Base-by-base conservation (phyloP, 2,888 invertebrate genomes). In the Tillus elongatus region DNA sequence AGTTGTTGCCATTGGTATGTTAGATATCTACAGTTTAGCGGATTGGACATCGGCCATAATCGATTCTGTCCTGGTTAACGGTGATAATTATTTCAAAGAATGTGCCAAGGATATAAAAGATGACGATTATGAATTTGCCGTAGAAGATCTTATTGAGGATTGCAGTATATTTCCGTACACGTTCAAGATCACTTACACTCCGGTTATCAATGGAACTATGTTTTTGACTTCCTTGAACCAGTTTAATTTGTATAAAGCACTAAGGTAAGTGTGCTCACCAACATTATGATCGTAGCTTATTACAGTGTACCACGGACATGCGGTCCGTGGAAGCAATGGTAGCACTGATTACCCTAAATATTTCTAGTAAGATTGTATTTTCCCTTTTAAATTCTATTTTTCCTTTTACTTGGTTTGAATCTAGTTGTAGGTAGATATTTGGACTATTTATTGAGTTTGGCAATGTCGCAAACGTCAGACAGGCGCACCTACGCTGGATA, bases 41-140 rank as follows among this genome's bases (percentile, higher is more conserved):
- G 77, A 78, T 33, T 81, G 79, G 79, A 79, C 75, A 15, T 51
- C 69, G 2, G 67, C 73, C 12, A 67, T 81, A 2, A 51, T 81
- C 27, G 77, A 81, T 57, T 74, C 75, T 1, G 72, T 80, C 31
- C 69, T 80, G 1, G 63, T 69, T 3, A 67, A 68, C 37, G 80
- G 80, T 2, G 69, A 75, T 47, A 61, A 63, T 13, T 80, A 77
- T 54, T 74, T 74, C 51, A 50, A 32, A 26, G 68, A 73, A 43
- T 74, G 73, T 50, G 42, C 67, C 6, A 51, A 56, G 1, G 68
- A 67, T 46, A 66, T 77, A 15, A 64, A 41, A 8, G 58, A 64
- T 4, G 56, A 60, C 14, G 74, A 80, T 51, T 68, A 76, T 49
- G 79, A 79, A 56, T 56, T 80, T 28, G 51, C 56, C 2, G 45